phyloP scores from a whole-genome alignment of 2,888 invertebrate species.

The Thymelicus sylvestris region DNA sequence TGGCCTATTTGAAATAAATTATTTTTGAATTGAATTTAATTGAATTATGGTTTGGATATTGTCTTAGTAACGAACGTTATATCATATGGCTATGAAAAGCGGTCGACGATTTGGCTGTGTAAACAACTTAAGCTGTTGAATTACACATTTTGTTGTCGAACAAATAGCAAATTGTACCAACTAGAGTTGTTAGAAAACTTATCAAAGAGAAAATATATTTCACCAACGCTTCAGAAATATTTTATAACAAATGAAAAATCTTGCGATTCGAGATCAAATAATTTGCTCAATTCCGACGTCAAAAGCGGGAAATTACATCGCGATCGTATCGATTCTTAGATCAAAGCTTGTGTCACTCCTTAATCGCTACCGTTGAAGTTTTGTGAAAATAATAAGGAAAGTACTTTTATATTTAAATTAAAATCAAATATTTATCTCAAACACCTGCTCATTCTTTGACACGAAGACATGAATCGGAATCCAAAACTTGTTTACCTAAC shows the following conservation, averaged over 20 bases:
- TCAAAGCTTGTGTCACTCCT: constrained; percentile 14
- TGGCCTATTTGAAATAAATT: no score
- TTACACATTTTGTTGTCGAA: constrained; percentile 7
- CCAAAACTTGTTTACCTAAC: constrained; percentile 1
- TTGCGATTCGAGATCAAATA: constrained; percentile 24
- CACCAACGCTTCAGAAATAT: not conserved
- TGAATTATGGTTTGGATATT: no score
- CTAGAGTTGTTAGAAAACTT: constrained; percentile 9
- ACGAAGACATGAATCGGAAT: no score
- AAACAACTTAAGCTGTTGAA: not conserved
- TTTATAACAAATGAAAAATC: constrained; percentile 23
- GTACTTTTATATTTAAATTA: not conserved
- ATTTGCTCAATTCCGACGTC: constrained; percentile 16
- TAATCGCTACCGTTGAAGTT: not conserved
- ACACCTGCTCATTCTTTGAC: not conserved
- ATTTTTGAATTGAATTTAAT: no score
- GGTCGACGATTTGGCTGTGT: no score
- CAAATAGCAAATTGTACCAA: constrained; percentile 6
- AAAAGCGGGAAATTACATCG: constrained; percentile 24
- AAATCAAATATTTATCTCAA: not conserved
- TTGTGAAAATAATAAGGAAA: constrained; percentile 14
- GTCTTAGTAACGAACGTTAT: no score
- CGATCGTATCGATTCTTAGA: constrained; percentile 24
- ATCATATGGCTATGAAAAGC: no score
- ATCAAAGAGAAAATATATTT: constrained; percentile 21